Conservation (phyloP, 2,113 vertebrate species). For the Pluvianellus socialis region DNA sequence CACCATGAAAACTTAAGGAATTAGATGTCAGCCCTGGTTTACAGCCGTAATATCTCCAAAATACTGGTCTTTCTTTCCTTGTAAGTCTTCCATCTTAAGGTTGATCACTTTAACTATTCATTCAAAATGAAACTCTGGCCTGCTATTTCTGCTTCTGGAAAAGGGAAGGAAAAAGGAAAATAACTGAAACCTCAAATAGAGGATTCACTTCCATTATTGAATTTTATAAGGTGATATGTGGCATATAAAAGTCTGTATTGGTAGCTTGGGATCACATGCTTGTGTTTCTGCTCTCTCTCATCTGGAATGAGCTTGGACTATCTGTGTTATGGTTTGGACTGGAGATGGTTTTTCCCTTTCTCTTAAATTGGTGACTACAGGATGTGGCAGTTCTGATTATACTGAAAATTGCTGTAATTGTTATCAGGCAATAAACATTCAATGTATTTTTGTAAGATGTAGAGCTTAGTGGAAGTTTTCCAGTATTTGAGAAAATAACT, state of each 20-base stretch:
- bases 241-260: conserved; percentile 18
- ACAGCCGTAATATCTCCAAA: not conserved
- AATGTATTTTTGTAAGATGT: conserved; percentile 36
- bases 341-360: conserved; percentile 36
- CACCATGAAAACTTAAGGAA: not conserved
- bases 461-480: conserved; percentile 39
- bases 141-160: not conserved
- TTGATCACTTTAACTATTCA: not conserved
- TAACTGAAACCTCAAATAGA: conserved; percentile 16
- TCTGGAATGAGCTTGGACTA: conserved; percentile 24
- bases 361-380: conserved; percentile 57
- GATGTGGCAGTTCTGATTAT: conserved; percentile 57
- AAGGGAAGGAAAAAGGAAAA: conserved; percentile 3
- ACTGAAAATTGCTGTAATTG: conserved; percentile 55
- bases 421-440: conserved; percentile 63
- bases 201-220: conserved; percentile 42
- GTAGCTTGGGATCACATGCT: conserved; percentile 28
- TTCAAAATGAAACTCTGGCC: conserved; percentile 18
- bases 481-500: conserved; percentile 46
- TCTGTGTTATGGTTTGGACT: conserved; percentile 47
- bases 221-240: conserved; percentile 56
- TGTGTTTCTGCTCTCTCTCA: conserved; percentile 36
- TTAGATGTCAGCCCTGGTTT: not conserved
- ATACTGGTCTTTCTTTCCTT: not conserved
- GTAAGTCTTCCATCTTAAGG: not conserved